phyloP scores from a whole-genome alignment of 2,888 invertebrate species.

The Pandemis corylana region DNA sequence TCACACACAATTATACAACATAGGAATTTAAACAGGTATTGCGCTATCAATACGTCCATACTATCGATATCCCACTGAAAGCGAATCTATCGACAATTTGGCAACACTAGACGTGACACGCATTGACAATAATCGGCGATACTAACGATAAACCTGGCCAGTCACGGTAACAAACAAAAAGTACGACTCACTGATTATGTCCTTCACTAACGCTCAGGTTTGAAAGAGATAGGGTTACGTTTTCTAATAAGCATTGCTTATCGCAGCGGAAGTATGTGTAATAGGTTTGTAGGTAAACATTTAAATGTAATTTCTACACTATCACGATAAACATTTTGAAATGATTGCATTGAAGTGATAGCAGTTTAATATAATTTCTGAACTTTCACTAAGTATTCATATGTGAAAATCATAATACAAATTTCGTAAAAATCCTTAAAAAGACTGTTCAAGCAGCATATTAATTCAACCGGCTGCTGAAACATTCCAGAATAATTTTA shows the following conservation, averaged over 20 bases:
- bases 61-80: too few species aligned
- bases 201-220: not conserved
- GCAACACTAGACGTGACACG: not conserved
- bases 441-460: too few species aligned
- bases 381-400: too few species aligned
- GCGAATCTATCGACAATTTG: not conserved
- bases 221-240: not conserved
- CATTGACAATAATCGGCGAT: conserved; percentile 18
- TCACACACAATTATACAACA: too few species aligned
- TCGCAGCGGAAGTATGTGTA: conserved; percentile 34
- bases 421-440: too few species aligned
- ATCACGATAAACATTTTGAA: conserved; percentile 3
- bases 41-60: too few species aligned
- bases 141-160: conserved; percentile 14
- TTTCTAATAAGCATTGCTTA: conserved; percentile 13
- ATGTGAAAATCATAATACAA: too few species aligned
- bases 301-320: conserved; percentile 21
- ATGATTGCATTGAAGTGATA: not conserved
- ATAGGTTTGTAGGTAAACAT: conserved; percentile 25
- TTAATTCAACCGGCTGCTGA: too few species aligned
- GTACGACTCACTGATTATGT: not conserved
- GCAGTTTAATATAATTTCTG: not conserved
- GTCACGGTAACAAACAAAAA: not conserved
- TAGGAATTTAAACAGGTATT: too few species aligned
- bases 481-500: too few species aligned